Conservation (phyloP, 2,888 invertebrate species). For the Pseudolycoriella hygida region DNA sequence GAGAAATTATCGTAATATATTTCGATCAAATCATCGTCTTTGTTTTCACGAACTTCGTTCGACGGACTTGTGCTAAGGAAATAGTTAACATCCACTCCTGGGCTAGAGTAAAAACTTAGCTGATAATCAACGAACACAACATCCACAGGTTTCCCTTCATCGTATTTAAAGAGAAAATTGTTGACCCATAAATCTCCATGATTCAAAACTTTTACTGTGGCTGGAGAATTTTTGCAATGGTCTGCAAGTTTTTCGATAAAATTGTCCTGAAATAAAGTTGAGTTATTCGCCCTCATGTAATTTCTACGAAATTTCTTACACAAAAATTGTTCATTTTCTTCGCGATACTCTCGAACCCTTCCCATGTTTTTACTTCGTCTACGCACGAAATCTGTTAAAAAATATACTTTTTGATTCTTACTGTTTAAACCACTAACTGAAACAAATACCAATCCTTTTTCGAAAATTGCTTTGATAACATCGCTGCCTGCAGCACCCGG, state of each 20-base stretch:
- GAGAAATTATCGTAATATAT: conserved; percentile 17
- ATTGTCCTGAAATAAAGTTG: background rate
- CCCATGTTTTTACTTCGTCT: conserved; percentile 27
- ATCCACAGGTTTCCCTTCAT: conserved; percentile 22
- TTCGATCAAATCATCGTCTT: conserved; percentile 18
- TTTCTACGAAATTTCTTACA: no score
- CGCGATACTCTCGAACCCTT: conserved; percentile 27
- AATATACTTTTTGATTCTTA: no score
- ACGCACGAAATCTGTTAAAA: conserved; percentile 14
- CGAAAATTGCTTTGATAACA: background rate
- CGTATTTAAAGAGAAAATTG: conserved; percentile 33
- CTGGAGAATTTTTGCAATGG: background rate
- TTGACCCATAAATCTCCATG: conserved; percentile 37
- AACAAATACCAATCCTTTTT: background rate
- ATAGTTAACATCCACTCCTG: conserved; percentile 27
- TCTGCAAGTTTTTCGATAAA: background rate
- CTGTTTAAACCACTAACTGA: no score
- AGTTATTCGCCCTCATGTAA: no score
- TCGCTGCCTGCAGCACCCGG: background rate
- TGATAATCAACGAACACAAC: conserved; percentile 29
- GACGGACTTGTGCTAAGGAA: conserved; percentile 25
- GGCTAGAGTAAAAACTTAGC: conserved; percentile 23
- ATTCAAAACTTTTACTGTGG: conserved; percentile 29
- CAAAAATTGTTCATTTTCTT: conserved; percentile 24
- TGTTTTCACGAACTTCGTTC: conserved; percentile 17